phyloP scores from a whole-genome alignment of 1,140 invertebrate species.

The Euborellia annulipes region DNA sequence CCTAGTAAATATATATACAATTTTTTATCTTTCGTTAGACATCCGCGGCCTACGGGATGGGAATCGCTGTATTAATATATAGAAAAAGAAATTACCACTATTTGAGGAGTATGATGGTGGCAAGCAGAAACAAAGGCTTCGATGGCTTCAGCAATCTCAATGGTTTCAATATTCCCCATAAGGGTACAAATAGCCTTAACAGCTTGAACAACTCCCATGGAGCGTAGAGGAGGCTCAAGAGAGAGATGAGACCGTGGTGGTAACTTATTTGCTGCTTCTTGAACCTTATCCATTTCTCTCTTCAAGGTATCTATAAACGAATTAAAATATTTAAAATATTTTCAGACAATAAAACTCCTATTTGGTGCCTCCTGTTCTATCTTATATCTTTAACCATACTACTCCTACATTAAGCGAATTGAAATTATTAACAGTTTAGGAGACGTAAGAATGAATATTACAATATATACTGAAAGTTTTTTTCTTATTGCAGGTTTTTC shows the following conservation, averaged over 20 bases:
- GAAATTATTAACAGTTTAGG: no score
- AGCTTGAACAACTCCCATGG: constrained; percentile 59
- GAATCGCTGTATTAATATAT: neutral
- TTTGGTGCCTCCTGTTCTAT: constrained; percentile 1
- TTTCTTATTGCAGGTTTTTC: no score
- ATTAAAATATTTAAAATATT: no score
- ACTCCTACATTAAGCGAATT: no score
- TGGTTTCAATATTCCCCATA: constrained; percentile 72
- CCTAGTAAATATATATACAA: no score
- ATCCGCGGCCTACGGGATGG: no score
- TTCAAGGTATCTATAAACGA: constrained; percentile 52
- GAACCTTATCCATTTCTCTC: constrained; percentile 63
- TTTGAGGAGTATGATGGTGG: constrained; percentile 19
- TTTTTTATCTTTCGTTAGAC: no score
- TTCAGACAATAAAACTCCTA: constrained; percentile 4
- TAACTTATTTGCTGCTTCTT: constrained; percentile 35
- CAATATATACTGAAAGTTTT: no score
- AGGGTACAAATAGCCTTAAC: constrained; percentile 83
- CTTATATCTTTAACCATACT: no score
- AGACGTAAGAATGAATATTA: no score
- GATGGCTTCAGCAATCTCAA: constrained; percentile 60
- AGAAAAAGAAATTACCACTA: constrained; percentile 4
- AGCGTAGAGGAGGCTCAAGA: constrained; percentile 32
- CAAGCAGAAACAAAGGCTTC: constrained; percentile 51
- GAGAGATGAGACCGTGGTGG: constrained; percentile 27